A percentile compares a stretch with the other conserved stretches of the same genome.
Evolutionary conservation across 2,888 invertebrate genomes (phyloP).

Genomic region (Cryptus viduatorius): DNA sequence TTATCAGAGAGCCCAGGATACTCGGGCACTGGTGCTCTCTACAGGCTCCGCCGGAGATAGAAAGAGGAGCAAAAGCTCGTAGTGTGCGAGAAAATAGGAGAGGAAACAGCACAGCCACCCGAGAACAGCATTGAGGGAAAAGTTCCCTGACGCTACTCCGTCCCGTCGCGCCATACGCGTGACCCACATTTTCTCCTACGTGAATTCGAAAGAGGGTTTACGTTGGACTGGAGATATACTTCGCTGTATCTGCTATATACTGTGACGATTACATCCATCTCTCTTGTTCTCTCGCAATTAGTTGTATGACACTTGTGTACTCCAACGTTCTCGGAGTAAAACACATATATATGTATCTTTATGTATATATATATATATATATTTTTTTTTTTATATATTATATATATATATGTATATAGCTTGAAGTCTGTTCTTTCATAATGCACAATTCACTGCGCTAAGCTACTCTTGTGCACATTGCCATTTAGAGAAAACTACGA

Average conservation of each 20-base stretch:
- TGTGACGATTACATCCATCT: slow-evolving; percentile 64
- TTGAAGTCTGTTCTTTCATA: no score
- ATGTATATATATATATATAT: no score
- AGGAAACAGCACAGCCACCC: not conserved
- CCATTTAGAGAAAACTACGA: no score
- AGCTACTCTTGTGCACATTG: no score
- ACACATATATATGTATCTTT: no score
- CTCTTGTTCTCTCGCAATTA: slow-evolving; percentile 65
- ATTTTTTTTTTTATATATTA: no score
- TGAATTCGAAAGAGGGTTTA: slow-evolving; percentile 62
- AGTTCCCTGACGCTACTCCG: slow-evolving; percentile 38
- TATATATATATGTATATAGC: no score
- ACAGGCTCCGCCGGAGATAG: slow-evolving; percentile 10
- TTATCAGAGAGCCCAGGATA: slow-evolving; percentile 59
- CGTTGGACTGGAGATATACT: slow-evolving; percentile 52
- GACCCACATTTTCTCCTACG: slow-evolving; percentile 63
- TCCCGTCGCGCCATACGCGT: slow-evolving; percentile 55
- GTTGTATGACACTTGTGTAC: slow-evolving; percentile 54
- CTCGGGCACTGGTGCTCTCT: slow-evolving; percentile 41
- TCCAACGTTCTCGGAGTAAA: no score
- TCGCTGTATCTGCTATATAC: slow-evolving; percentile 6
- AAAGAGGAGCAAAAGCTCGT: slow-evolving; percentile 22
- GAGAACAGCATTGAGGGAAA: slow-evolving; percentile 41
- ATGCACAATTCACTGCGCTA: no score
- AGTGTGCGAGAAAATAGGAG: slow-evolving; percentile 49